Evolutionary conservation across 2,888 invertebrate species (phyloP).

Genomic region (Deilephila porcellus): DNA sequence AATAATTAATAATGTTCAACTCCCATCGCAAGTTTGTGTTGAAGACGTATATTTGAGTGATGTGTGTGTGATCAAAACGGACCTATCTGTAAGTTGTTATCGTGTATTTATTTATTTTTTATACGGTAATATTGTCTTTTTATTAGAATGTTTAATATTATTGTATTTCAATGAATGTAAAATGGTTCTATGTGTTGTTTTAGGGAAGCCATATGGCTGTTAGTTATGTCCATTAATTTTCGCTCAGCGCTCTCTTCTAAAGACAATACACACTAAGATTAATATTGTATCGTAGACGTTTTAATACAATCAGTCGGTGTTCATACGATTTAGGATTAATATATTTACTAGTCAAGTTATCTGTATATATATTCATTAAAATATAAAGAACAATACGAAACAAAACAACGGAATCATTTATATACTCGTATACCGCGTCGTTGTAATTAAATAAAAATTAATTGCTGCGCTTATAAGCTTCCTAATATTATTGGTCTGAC

Average conservation of each 20-base stretch:
- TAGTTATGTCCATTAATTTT: background rate
- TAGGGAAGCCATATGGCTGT: constrained; percentile 13
- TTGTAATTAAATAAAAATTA: too few relatives aligned
- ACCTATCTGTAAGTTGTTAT: background rate
- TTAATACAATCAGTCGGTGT: too few relatives aligned
- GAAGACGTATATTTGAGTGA: background rate
- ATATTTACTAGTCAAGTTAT: too few relatives aligned
- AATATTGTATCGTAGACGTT: too few relatives aligned
- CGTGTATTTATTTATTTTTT: background rate
- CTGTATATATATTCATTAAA: too few relatives aligned
- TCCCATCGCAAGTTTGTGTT: background rate
- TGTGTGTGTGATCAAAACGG: background rate
- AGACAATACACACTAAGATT: too few relatives aligned
- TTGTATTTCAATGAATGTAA: background rate
- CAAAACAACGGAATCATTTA: too few relatives aligned
- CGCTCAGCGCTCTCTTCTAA: background rate
- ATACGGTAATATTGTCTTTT: background rate
- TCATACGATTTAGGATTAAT: too few relatives aligned
- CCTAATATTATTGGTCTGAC: too few relatives aligned
- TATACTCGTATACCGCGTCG: too few relatives aligned
- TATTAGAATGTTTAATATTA: background rate
- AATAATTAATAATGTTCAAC: background rate
- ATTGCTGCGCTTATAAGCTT: too few relatives aligned
- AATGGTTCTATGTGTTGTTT: background rate
- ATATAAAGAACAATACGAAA: too few relatives aligned